Percentiles rank a stretch among this genome's conserved stretches.
Evolutionary conservation across 2,113 vertebrate species (phyloP).

Genomic region (Bos taurus): DNA sequence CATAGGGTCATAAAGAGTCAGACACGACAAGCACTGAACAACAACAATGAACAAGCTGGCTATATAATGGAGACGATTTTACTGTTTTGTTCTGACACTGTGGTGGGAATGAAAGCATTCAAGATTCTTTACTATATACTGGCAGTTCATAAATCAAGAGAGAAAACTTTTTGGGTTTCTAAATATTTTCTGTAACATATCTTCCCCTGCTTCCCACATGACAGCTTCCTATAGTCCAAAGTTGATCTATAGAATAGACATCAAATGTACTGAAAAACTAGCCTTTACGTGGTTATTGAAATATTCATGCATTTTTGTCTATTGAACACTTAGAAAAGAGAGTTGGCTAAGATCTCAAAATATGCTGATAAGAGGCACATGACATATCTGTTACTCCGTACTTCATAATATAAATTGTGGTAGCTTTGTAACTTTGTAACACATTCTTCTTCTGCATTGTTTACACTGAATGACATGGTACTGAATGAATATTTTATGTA

Average conservation of each 20-base stretch:
- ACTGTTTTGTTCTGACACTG: not conserved
- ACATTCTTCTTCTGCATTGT: not conserved
- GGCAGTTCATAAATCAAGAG: slow-evolving; percentile 12
- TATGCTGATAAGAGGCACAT: not conserved
- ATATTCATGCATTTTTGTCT: slow-evolving; percentile 67
- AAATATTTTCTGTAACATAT: slow-evolving; percentile 39
- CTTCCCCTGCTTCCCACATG: slow-evolving; percentile 27
- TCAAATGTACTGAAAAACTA: slow-evolving; percentile 49
- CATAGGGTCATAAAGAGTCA: not conserved
- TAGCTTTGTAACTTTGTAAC: not conserved
- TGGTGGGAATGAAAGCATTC: slow-evolving; percentile 7
- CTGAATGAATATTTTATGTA: slow-evolving; percentile 13
- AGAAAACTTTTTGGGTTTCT: slow-evolving; percentile 3
- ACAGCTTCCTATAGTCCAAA: slow-evolving; percentile 56
- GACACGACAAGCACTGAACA: not conserved
- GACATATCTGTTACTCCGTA: not conserved
- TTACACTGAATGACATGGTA: not conserved
- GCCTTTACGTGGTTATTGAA: slow-evolving; percentile 69
- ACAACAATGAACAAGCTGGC: not conserved
- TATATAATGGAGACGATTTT: not conserved
- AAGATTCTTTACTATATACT: not conserved
- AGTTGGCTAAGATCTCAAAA: slow-evolving; percentile 63
- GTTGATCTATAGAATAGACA: slow-evolving; percentile 55
- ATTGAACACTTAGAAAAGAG: slow-evolving; percentile 63
- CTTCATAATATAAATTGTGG: slow-evolving; percentile 19